Base-by-base conservation (phyloP, 2,113 vertebrate genomes). In the Crocuta crocuta region DNA sequence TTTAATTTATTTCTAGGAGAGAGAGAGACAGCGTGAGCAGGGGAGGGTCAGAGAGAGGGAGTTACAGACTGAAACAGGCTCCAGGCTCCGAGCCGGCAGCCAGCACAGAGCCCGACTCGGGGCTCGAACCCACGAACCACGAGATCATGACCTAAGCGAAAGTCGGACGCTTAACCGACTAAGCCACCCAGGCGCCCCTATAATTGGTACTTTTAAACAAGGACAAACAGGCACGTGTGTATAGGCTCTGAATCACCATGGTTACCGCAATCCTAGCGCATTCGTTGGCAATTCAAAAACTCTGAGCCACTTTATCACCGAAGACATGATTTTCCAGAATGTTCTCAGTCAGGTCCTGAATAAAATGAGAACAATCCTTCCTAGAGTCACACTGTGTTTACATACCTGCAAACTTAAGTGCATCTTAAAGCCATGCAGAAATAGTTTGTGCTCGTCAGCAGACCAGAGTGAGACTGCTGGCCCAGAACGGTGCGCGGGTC, bases 401-500 rank as follows among this genome's bases (percentile, higher is more conserved):
- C 16, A 28, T 43, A 7, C 80, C 80, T 63, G 80, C 81, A 43
- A 39, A 43, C 28, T 43, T 43, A 28, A 63, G 23, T 3, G 8
- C 9, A 8, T 31, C 81, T 28, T 43, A 43, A 15, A 31, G 58
- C 35, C 35, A 19, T 11, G 10, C 55, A 31, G 55, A 83, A 26
- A 10, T 3, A 23, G 10, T 63, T 3, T 31, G 45, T 83, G 55
- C 19, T 28, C 28, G 6, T 55, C 17, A 19, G 15, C 4, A 28
- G 55, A 31, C 10, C 55, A 31, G 1, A 28, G 35, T 63, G 1
- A 31, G 15, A 10, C 6, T 43, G 24, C 1, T 26, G 0, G 35
- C 55, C 63, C 81, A 17, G 24, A 63, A 61, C 19, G 39, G 17
- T 5, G 6, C 28, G 81, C 35, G 1, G 35, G 15, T 31, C 58